phyloP scores from a whole-genome alignment of 2,797 vertebrate genomes.

The Tapera naevia region DNA sequence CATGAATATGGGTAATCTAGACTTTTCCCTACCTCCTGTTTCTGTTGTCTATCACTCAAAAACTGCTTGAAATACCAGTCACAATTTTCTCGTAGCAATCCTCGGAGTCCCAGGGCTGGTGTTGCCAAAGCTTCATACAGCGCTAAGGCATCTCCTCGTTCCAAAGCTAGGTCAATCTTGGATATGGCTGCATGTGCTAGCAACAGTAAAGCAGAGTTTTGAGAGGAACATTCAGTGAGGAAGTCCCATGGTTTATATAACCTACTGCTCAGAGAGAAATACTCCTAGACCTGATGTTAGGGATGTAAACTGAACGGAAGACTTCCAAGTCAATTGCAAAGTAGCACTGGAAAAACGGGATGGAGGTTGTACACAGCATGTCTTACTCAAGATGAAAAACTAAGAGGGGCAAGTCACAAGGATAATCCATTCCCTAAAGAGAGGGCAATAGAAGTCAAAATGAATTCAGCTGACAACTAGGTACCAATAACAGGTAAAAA shows the following conservation, averaged over 20 bases:
- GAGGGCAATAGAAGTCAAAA: background rate
- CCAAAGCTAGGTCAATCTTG: conserved; percentile 82
- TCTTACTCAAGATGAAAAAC: background rate
- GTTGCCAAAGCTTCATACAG: conserved; percentile 81
- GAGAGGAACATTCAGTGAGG: background rate
- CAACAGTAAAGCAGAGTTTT: background rate
- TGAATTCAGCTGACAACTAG: background rate
- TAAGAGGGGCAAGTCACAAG: rapidly evolving
- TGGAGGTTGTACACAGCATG: background rate
- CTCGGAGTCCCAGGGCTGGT: conserved; percentile 83
- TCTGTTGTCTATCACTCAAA: conserved; percentile 81
- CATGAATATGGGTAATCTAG: background rate
- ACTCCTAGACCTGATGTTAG: background rate
- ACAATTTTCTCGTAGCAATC: conserved; percentile 86
- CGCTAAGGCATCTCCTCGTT: conserved; percentile 72
- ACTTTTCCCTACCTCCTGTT: conserved; percentile 83
- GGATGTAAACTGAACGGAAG: background rate
- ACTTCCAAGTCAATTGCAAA: background rate
- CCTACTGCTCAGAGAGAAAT: background rate
- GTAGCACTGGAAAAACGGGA: background rate
- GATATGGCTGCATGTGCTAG: conserved; percentile 77
- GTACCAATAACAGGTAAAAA: background rate
- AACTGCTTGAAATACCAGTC: conserved; percentile 96
- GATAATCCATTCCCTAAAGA: background rate
- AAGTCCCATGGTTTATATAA: background rate